A percentile compares a stretch with the other conserved stretches of the same genome.
Conservation (phyloP, 1,140 invertebrate genomes). For the Drosophila nigromelanica region DNA sequence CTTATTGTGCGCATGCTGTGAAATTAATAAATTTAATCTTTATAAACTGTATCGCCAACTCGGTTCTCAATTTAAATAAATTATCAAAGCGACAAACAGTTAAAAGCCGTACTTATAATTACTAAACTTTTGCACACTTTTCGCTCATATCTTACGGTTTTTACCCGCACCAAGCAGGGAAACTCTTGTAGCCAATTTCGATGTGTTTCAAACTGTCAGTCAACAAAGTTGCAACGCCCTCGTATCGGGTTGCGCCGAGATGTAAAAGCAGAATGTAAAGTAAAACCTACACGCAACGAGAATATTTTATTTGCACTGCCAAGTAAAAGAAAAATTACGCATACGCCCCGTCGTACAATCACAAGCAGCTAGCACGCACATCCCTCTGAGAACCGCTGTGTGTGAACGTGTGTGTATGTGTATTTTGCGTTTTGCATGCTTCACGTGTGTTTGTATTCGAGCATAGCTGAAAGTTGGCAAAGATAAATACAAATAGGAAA, state of each 20-base stretch:
- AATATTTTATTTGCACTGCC: constrained; percentile 39
- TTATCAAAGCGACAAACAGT: background rate
- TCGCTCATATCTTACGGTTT: background rate
- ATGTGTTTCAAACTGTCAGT: constrained; percentile 25
- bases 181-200: background rate
- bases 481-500: constrained; percentile 71
- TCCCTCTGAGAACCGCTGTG: background rate
- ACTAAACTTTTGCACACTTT: background rate
- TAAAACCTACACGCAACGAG: constrained; percentile 31
- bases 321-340: constrained; percentile 56
- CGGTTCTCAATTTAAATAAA: background rate
- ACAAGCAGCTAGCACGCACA: constrained; percentile 54
- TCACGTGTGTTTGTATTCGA: constrained; percentile 13
- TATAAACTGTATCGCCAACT: background rate
- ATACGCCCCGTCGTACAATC: constrained; percentile 65
- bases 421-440: background rate
- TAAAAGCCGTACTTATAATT: background rate
- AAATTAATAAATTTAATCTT: background rate
- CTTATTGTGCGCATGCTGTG: too few species aligned
- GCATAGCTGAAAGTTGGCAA: constrained; percentile 52
- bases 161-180: background rate
- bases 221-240: constrained; percentile 47
- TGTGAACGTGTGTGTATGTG: background rate
- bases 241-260: background rate
- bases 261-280: constrained; percentile 36